Base-by-base conservation (phyloP, 2,888 invertebrate genomes). In the Tineola bisselliella region DNA sequence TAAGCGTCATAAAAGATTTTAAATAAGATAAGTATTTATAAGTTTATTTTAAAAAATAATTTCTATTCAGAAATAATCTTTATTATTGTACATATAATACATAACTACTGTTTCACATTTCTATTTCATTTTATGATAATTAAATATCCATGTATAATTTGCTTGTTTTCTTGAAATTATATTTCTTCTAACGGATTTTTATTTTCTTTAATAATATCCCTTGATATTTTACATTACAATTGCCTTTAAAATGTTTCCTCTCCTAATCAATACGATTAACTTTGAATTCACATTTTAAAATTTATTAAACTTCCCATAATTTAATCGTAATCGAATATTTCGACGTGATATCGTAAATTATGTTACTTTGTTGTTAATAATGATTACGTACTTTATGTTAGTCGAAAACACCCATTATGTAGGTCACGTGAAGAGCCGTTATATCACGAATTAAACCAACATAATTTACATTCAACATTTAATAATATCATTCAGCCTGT, bases 291-390 rank as follows among this genome's bases (percentile, higher is more conserved):
- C n/a, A n/a, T n/a, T n/a, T n/a, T n/a, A n/a, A n/a, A 31, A 15
- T 17, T 60, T 8, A n/a, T 31, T 54, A 19, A 31, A 30, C 43
- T 43, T 31, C 43, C 43, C 2, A 43, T 6, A 6, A 17, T 48
- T 62, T 13, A 59, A 61, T 59, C 15, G 44, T 56, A 44, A 1
- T 63, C 8, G 8, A 59, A 65, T 31, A 4, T 64, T 25, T 62
- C 12, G 17, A 3, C 11, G 5, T 25, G 3, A 12, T 19, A 11
- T 56, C 8, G 31, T 10, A 56, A 17, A 56, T 25, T 56, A 12
- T 25, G 56, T 56, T 17, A 48, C 17, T 15, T 15, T 17, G 17
- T 13, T 48, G 17, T 3, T 15, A 48, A 48, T 10, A 10, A 48
- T 48, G 48, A 15, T 48, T 48, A 17, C 13, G 48, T 15, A 48